Conservation (phyloP, 2,797 vertebrate genomes). For the Potorous gilbertii region DNA sequence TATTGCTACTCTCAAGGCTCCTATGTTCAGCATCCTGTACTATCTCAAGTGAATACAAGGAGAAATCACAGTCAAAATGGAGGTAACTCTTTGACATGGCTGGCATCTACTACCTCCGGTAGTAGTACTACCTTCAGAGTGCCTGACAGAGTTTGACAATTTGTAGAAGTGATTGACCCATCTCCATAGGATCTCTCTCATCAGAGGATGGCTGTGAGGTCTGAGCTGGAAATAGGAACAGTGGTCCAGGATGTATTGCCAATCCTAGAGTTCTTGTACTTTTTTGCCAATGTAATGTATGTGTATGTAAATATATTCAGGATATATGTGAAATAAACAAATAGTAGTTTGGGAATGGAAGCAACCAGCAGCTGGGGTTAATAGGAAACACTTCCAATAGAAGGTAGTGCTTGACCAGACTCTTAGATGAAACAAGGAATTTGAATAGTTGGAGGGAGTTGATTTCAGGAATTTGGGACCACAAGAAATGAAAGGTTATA, state of each 20-base stretch:
- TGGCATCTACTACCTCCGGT: background rate
- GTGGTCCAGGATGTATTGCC: fast-evolving
- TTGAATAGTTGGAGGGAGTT: too few species aligned
- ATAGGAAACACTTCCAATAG: background rate
- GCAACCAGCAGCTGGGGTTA: background rate
- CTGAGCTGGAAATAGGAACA: background rate
- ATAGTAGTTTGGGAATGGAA: background rate
- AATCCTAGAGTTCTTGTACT: background rate
- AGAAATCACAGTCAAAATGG: background rate
- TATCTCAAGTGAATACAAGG: background rate
- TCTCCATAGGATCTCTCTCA: background rate
- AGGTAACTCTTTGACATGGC: background rate
- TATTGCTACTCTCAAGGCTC: background rate
- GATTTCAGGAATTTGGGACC: too few species aligned
- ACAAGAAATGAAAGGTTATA: too few species aligned
- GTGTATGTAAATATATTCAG: background rate
- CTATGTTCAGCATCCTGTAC: background rate
- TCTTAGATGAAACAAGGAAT: too few species aligned
- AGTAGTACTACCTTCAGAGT: background rate
- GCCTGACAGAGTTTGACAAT: background rate
- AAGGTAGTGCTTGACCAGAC: too few species aligned
- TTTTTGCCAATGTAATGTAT: background rate
- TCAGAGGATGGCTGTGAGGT: background rate
- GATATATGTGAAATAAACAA: background rate
- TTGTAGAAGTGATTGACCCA: background rate